Conservation (phyloP, 1,140 invertebrate genomes). For the Drosophila burlai region DNA sequence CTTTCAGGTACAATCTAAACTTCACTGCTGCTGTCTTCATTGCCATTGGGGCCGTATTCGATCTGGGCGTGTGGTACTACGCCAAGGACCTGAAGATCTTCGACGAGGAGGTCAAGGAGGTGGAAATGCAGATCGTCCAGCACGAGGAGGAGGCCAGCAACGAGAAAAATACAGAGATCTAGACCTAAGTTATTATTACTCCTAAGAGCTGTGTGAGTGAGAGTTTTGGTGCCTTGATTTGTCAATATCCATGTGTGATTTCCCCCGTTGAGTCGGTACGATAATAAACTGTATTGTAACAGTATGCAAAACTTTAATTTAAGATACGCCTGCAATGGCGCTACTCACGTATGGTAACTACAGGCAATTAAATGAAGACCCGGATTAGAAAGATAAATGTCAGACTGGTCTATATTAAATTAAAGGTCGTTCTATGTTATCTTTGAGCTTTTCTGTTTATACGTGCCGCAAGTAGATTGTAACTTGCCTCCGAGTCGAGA, state of each 20-base stretch:
- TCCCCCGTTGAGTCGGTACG: constrained; percentile 28
- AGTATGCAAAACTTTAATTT: not conserved
- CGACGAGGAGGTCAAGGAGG: constrained; percentile 87
- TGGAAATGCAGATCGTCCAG: constrained; percentile 81
- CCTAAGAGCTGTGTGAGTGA: constrained; percentile 46
- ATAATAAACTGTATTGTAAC: constrained; percentile 52
- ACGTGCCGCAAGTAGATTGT: not conserved
- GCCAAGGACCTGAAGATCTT: constrained; percentile 90
- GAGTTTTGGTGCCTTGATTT: constrained; percentile 44
- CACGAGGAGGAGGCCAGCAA: constrained; percentile 74
- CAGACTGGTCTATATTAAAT: constrained; percentile 10
- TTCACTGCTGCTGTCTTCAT: constrained; percentile 89
- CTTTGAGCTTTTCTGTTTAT: constrained; percentile 21
- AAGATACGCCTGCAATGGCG: too few relatives aligned
- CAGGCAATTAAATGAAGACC: constrained; percentile 32
- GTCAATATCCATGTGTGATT: constrained; percentile 51
- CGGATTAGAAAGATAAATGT: constrained; percentile 27
- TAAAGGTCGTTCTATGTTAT: constrained; percentile 22
- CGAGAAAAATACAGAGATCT: constrained; percentile 82
- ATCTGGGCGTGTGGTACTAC: constrained; percentile 89
- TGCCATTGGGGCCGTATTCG: constrained; percentile 88
- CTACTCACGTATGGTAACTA: constrained; percentile 15
- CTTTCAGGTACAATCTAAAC: constrained; percentile 87
- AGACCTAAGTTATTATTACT: constrained; percentile 50
- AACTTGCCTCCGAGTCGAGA: not conserved